Percentiles rank a stretch among this genome's conserved stretches.
These are phyloP conservation scores for Epizoanthus ramosus DNA, from an alignment of 92 coral and sea anemone species.

Conservation along the genomic window DNA sequence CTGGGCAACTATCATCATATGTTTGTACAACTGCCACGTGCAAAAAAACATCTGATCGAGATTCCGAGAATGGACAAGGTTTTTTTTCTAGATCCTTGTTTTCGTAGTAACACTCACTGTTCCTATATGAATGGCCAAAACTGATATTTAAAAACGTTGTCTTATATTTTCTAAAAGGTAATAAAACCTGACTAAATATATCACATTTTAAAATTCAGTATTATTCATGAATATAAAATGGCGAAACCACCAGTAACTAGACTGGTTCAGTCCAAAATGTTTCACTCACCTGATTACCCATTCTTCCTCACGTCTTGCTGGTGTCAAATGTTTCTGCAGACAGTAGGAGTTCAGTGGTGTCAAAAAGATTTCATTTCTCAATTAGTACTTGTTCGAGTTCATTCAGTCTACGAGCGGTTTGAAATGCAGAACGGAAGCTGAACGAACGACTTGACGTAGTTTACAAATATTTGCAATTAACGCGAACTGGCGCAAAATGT, in stretches of 20 bases:
- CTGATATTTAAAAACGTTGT: too few species aligned
- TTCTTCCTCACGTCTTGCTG: not conserved
- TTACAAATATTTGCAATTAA: not conserved
- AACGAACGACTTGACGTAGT: not conserved
- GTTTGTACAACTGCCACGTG: not conserved
- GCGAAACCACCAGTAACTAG: not conserved
- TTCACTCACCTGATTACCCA: constrained; percentile 16
- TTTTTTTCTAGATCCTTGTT: not conserved
- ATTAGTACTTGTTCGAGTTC: not conserved
- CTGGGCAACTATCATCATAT: too few species aligned
- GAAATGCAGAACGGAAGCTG: not conserved
- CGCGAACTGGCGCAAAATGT: too few species aligned
- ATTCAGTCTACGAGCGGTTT: not conserved
- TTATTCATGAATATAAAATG: not conserved
- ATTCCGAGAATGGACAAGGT: not conserved
- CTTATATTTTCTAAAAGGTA: not conserved
- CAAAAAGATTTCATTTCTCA: not conserved
- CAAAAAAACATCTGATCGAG: not conserved
- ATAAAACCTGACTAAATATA: not conserved
- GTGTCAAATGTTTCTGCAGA: too few species aligned
- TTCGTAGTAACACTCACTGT: too few species aligned
- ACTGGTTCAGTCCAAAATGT: not conserved
- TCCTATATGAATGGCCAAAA: too few species aligned
- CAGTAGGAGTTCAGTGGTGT: not conserved
- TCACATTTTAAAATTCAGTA: not conserved